A percentile compares a stretch with the other conserved stretches of the same genome.
phyloP scores from a whole-genome alignment of 2,888 invertebrate genomes.

The Oscheius sp. region DNA sequence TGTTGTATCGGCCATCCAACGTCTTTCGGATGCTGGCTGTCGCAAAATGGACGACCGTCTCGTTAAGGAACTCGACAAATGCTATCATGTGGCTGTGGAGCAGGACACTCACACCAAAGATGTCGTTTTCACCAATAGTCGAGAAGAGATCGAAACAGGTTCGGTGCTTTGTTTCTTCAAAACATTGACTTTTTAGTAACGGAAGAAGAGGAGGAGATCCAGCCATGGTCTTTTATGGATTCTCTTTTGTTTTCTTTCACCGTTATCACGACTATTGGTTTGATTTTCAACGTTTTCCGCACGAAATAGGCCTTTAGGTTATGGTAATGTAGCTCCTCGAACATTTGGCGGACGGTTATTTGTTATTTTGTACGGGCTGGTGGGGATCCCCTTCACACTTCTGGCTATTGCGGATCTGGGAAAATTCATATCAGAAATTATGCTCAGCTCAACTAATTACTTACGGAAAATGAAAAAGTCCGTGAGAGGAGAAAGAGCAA shows the following conservation, averaged over 20 bases:
- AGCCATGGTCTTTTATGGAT: constrained; percentile 65
- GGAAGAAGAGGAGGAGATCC: constrained; percentile 37
- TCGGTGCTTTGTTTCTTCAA: neutral
- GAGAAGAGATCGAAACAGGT: constrained; percentile 50
- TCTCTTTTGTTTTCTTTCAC: constrained; percentile 66
- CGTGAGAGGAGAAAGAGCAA: constrained; percentile 12
- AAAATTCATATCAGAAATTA: constrained; percentile 66
- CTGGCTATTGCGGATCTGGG: constrained; percentile 68
- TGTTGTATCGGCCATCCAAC: constrained; percentile 53
- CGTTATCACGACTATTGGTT: constrained; percentile 68
- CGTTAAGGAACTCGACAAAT: constrained; percentile 50
- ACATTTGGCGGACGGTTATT: constrained; percentile 65
- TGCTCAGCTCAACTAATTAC: constrained; percentile 40
- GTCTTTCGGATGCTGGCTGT: constrained; percentile 41
- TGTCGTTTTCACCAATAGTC: constrained; percentile 45
- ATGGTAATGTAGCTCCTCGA: constrained; percentile 66
- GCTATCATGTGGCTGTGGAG: constrained; percentile 57
- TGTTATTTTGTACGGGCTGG: constrained; percentile 66
- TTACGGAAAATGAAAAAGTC: constrained; percentile 38
- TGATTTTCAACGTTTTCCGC: neutral
- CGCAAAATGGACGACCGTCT: constrained; percentile 41
- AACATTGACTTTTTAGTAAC: constrained; percentile 9
- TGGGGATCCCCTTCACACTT: constrained; percentile 67
- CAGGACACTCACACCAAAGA: constrained; percentile 51
- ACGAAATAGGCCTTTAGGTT: constrained; percentile 47